phyloP scores from a whole-genome alignment of 2,113 vertebrate species.

The Emberiza fucata region DNA sequence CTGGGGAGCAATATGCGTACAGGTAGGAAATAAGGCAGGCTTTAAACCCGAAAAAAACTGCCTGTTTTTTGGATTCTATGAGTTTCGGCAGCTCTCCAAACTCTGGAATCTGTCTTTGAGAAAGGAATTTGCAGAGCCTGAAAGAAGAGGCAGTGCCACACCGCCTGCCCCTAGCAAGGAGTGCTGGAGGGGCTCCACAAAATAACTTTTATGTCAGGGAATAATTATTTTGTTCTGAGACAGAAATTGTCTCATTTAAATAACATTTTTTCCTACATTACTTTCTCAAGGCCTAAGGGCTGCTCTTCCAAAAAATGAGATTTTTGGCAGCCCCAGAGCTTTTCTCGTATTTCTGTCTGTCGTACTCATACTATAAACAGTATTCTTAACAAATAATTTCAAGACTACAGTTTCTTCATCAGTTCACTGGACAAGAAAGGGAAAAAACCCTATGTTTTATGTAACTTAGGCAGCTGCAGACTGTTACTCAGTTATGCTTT shows the following conservation, averaged over 20 bases:
- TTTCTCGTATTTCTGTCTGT: constrained; percentile 71
- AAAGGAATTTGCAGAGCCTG: constrained; percentile 1
- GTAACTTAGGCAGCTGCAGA: constrained; percentile 19
- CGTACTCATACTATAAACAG: constrained; percentile 66
- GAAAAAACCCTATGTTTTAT: background rate
- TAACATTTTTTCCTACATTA: constrained; percentile 68
- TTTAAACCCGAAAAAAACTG: background rate
- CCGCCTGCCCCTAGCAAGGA: background rate
- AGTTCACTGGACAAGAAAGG: background rate
- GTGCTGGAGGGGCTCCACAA: background rate
- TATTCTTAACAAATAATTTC: constrained; percentile 67
- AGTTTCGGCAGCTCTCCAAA: background rate
- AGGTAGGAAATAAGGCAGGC: background rate
- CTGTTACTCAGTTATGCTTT: background rate
- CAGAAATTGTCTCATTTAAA: constrained; percentile 72
- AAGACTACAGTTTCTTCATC: constrained; percentile 41
- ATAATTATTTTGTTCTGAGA: constrained; percentile 60
- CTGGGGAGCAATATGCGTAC: background rate
- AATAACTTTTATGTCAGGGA: constrained; percentile 29
- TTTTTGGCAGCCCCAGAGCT: constrained; percentile 50
- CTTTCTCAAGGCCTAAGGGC: constrained; percentile 54
- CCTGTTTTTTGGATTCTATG: background rate
- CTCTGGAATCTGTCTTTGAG: background rate
- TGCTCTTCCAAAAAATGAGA: constrained; percentile 58
- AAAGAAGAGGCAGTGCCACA: background rate